Evolutionary conservation across 2,888 invertebrate species (phyloP), one percentile per base, ranked within the genome.

Genomic region (Cacoxenus indagator): DNA sequence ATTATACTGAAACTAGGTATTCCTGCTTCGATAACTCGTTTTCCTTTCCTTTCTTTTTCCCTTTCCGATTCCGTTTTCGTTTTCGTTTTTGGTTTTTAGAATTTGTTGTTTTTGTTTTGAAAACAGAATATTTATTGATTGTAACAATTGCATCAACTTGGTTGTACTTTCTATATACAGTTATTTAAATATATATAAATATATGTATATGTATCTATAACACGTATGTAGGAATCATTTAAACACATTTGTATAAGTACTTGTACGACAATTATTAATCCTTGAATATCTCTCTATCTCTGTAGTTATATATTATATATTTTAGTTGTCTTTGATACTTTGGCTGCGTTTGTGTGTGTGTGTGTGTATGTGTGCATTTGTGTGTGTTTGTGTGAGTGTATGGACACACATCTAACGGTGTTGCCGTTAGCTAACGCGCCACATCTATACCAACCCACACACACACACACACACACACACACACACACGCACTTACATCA

Each of bases 51-150:
- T 37, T 4, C 4, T 31, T 9, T 29, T 37, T 17, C 51, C 5
- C 5, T 4, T 57, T 26, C 26, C 26, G 22, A 8, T 57, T 24
- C 1, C 17, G 29, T 31, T 31, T 29, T 61, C 17, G 31, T 37
- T 37, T 43, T 31, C n/a, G n/a, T 17, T 61, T 61, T 0, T 43
- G 14, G 1, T 31, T 31, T 29, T 61, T n/a, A n/a, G n/a, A n/a
- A n/a, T 61, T 61, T 61, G 9, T 61, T 61, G 2, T 61, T 61
- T 22, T 37, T 61, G 17, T 61, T 19, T 48, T 48, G 48, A 55
- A 55, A 55, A 55, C 14, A 55, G 55, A 55, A 55, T 22, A 55
- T n/a, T n/a, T n/a, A n/a, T 55, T 55, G 55, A 55, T 55, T 55
- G 55, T 55, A 55, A 55, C 55, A 55, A 24, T 55, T 55, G 55